Base-by-base conservation (phyloP, 2,888 invertebrate species). In the Troilus luridus region DNA sequence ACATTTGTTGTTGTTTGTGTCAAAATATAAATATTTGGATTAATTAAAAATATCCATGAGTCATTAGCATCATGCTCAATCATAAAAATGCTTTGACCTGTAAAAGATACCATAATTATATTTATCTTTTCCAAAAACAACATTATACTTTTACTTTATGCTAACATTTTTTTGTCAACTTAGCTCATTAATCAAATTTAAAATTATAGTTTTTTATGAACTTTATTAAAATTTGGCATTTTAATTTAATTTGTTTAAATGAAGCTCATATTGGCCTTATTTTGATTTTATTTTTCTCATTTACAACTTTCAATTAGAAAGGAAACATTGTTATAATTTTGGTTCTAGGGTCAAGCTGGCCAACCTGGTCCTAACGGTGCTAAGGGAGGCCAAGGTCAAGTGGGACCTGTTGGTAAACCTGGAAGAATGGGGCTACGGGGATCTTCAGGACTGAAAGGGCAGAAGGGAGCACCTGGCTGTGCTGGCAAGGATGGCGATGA, bases 391-490 rank as follows among this genome's bases (percentile, higher is more conserved):
- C 96, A 96, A 92, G 98, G 98, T 8, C 95, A 95, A 89, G 95
- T 95, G 90, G 97, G 97, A 8, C 95, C 94, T 2, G 93, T 94
- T 92, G 95, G 95, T 72, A 95, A 95, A 92, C 94, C 95, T 90
- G 97, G 97, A n/a, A 93, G 94, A 92, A 93, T 94, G 27, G 96
- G 96, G 2, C 95, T 95, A 0, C 92, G 93, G 64, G 96, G 96
- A 0, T 95, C 96, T 0, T 94, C 95, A 88, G 98, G 98, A 0
- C 95, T 95, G n/a, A 98, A 98, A 94, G 98, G 98, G n/a, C 96
- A 96, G 90, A 98, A 98, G 94, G 98, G 98, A 88, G 97, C 97
- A 2, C 97, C 97, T 0, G 98, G 98, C 27, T 96, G 96, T 93
- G 96, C 95, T 92, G 98, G 98, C 27, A 92, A 93, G 88, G 95